Conservation (phyloP, 2,113 vertebrate genomes). For the Ranitomeya imitator region DNA sequence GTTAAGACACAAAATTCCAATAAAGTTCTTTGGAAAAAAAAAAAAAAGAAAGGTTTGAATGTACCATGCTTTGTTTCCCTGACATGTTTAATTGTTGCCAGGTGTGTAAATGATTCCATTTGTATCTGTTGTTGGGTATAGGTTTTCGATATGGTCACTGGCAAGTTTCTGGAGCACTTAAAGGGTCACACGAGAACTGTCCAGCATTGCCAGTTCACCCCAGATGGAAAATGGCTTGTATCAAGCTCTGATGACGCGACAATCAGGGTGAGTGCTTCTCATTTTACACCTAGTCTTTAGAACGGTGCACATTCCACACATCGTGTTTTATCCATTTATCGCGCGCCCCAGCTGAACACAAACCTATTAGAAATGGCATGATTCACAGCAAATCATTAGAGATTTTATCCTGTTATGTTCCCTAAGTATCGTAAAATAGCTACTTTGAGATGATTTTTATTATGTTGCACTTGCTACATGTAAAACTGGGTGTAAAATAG, state of each 20-base stretch:
- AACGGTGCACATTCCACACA: neutral
- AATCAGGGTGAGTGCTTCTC: conserved; percentile 76
- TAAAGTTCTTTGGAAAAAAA: too few species aligned
- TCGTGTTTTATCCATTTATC: neutral
- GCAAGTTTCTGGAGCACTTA: conserved; percentile 71
- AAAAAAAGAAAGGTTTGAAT: neutral
- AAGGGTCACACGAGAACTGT: conserved; percentile 78
- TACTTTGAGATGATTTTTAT: neutral
- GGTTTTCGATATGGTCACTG: conserved; percentile 83
- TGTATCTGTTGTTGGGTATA: conserved; percentile 64
- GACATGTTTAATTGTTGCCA: neutral
- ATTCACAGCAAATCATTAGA: neutral
- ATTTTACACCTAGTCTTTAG: neutral
- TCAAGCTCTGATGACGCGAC: conserved; percentile 86
- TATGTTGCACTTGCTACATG: neutral
- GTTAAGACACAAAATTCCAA: too few species aligned
- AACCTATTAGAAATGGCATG: neutral
- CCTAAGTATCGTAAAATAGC: neutral
- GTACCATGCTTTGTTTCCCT: neutral
- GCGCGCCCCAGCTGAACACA: neutral
- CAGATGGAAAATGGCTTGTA: conserved; percentile 78
- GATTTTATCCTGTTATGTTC: neutral
- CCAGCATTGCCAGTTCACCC: conserved; percentile 82
- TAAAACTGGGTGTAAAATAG: neutral
- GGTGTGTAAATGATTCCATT: neutral